These are phyloP conservation scores for Salvelinus fontinalis DNA, from an alignment of 2,113 vertebrate species.

Conservation along the genomic window DNA sequence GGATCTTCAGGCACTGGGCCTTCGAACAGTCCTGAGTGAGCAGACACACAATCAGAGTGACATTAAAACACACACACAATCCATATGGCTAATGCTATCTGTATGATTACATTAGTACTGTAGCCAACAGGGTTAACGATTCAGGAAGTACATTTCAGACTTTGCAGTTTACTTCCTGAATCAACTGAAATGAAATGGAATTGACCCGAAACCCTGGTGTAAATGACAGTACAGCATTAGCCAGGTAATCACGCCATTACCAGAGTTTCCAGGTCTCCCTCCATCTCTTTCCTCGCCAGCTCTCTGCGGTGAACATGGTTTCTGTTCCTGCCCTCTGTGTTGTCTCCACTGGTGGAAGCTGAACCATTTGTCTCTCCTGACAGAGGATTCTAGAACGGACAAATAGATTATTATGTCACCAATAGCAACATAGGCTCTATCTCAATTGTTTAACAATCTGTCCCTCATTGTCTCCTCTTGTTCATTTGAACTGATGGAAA, in stretches of 20 bases:
- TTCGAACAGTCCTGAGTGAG: constrained; percentile 80
- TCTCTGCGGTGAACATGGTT: constrained; percentile 75
- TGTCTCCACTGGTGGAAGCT: constrained; percentile 51
- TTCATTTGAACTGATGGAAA: too few species aligned
- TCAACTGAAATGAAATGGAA: too few species aligned
- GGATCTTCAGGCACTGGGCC: constrained; percentile 82
- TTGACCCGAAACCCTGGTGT: too few species aligned
- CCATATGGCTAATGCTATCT: too few species aligned
- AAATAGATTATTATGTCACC: background rate
- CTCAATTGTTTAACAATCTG: too few species aligned
- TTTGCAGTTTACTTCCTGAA: too few species aligned
- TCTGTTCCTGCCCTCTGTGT: constrained; percentile 60
- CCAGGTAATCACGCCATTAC: constrained; percentile 54
- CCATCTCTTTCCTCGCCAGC: constrained; percentile 57
- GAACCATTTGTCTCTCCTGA: constrained; percentile 75
- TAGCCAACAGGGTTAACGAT: too few species aligned
- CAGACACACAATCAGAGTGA: constrained; percentile 24
- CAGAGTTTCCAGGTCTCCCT: constrained; percentile 81
- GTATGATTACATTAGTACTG: too few species aligned
- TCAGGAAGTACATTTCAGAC: too few species aligned
- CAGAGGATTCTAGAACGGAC: background rate
- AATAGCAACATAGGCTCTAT: too few species aligned
- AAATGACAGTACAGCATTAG: too few species aligned
- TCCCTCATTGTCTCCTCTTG: too few species aligned
- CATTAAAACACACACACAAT: background rate